These are phyloP conservation scores for Sebastes matsubarae DNA, from an alignment of 2,797 vertebrate genomes.

Conservation along the genomic window DNA sequence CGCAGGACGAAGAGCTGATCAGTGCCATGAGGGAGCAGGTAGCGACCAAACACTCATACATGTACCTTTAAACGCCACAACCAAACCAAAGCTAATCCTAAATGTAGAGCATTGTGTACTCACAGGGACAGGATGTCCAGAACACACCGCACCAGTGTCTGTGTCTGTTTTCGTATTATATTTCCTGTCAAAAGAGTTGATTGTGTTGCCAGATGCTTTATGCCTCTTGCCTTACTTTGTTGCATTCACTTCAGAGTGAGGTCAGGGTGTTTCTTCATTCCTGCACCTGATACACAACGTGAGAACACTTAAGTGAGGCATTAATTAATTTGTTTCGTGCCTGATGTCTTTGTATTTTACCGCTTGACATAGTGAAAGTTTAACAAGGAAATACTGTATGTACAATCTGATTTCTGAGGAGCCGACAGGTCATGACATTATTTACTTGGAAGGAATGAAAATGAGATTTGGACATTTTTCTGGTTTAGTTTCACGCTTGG, in stretches of 20 bases:
- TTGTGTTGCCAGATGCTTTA: not conserved
- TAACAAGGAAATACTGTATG: not conserved
- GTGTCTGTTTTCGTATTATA: not conserved
- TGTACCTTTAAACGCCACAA: not conserved
- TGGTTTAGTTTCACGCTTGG: not conserved
- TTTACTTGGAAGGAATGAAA: not conserved
- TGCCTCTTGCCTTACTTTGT: not conserved
- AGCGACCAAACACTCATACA: not conserved
- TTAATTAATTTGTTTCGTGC: not conserved
- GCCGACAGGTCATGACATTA: not conserved
- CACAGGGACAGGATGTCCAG: not conserved
- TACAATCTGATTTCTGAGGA: not conserved
- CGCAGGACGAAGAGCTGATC: constrained; percentile 81
- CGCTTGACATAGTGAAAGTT: not conserved
- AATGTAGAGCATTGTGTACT: not conserved
- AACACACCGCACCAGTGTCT: not conserved
- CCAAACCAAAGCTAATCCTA: not conserved
- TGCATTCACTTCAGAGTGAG: not conserved
- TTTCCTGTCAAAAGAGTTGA: not conserved
- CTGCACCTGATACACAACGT: not conserved
- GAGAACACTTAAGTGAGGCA: not conserved
- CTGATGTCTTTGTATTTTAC: not conserved
- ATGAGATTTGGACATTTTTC: not conserved
- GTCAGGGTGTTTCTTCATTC: constrained; percentile 4
- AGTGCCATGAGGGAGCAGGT: constrained; percentile 85